Conservation (phyloP, 2,113 vertebrate genomes). For the Pteruthius melanotis region DNA sequence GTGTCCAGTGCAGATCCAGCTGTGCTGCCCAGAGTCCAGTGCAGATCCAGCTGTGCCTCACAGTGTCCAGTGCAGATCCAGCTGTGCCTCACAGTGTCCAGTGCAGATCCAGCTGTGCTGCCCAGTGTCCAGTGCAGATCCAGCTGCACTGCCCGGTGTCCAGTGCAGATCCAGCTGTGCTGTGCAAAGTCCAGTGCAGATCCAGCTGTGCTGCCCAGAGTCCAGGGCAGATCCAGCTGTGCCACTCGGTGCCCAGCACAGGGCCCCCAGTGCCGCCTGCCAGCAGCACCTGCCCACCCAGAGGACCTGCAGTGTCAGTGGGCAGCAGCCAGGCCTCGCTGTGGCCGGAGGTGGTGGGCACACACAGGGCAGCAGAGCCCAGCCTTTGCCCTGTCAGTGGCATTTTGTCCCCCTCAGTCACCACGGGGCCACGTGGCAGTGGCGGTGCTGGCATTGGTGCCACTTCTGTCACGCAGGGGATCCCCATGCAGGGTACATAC, state of each 20-base stretch:
- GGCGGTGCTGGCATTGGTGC: fast-evolving
- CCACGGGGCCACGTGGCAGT: fast-evolving
- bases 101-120: too few species aligned
- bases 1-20: neutral
- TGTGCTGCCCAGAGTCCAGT: neutral
- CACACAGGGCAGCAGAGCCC: fast-evolving
- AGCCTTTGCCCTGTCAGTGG: fast-evolving
- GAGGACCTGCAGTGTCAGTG: neutral
- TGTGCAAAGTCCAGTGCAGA: fast-evolving
- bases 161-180: neutral
- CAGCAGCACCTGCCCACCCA: neutral
- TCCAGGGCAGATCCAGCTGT: neutral
- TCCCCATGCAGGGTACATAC: fast-evolving
- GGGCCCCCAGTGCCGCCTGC: neutral
- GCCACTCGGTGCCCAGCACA: fast-evolving
- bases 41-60: neutral
- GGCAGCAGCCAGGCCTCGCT: fast-evolving
- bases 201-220: fast-evolving
- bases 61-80: fast-evolving
- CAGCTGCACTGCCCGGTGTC: neutral
- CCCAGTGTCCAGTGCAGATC: too few species aligned
- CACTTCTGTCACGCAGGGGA: fast-evolving
- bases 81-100: neutral
- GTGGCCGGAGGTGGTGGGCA: neutral
- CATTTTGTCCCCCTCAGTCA: neutral